A percentile compares a stretch with the other conserved stretches of the same genome.
Evolutionary conservation across 2,797 vertebrate genomes (phyloP).

Genomic region (Bucorvus abyssinicus): DNA sequence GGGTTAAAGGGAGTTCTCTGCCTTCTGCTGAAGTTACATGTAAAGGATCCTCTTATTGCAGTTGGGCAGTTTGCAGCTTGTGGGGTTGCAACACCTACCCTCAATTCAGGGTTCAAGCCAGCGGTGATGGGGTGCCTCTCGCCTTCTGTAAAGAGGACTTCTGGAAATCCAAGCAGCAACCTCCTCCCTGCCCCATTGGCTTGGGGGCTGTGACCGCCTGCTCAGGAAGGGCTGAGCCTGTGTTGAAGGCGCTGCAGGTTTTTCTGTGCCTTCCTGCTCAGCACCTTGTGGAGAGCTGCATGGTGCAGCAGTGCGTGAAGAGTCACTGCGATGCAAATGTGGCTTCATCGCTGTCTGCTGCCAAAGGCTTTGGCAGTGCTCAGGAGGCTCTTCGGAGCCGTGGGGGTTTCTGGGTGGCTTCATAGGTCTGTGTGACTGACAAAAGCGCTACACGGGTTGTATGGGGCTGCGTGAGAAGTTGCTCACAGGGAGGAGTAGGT

Average conservation of each 20-base stretch:
- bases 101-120: neutral
- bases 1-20: neutral
- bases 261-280: neutral
- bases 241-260: neutral
- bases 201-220: neutral
- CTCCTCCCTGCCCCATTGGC: neutral
- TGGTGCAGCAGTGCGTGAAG: too few species aligned
- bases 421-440: neutral
- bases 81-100: neutral
- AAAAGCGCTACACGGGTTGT: fast-evolving
- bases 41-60: neutral
- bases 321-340: neutral
- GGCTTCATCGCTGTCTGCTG: neutral
- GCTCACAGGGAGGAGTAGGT: neutral
- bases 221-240: fast-evolving
- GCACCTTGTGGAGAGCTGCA: too few species aligned
- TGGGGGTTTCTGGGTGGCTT: neutral
- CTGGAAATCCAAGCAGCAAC: neutral
- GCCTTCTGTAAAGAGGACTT: neutral
- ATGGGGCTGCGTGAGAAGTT: neutral
- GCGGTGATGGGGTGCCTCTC: neutral
- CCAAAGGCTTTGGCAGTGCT: neutral
- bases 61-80: neutral
- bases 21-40: neutral
- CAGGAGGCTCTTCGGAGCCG: neutral